Evolutionary conservation across 2,797 vertebrate genomes (phyloP).

Genomic region (Neosalanx taihuensis): DNA sequence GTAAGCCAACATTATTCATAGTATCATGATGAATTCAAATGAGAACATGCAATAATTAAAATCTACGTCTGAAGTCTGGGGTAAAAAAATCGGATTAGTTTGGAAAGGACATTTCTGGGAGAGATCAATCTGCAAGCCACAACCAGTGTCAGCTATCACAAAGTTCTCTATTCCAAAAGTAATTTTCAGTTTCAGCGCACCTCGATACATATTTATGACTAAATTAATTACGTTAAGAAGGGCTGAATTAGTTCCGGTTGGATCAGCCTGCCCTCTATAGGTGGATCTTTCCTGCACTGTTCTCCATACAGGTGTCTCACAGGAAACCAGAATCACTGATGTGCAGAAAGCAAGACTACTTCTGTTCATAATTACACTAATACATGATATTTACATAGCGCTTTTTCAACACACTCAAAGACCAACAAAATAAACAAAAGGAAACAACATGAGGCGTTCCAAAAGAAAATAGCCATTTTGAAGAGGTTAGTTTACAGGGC

Average conservation of each 20-base stretch:
- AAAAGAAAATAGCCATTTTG: too few species aligned
- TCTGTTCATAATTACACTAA: too few species aligned
- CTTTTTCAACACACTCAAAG: too few species aligned
- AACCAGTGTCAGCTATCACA: slow-evolving; percentile 35
- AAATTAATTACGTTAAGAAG: slow-evolving; percentile 48
- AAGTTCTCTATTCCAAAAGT: slow-evolving; percentile 47
- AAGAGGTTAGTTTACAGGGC: too few species aligned
- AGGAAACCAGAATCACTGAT: too few species aligned
- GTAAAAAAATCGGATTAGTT: slow-evolving; percentile 42
- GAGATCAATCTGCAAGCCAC: slow-evolving; percentile 30
- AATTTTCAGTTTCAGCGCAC: slow-evolving; percentile 49
- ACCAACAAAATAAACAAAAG: too few species aligned
- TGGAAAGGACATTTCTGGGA: slow-evolving; percentile 28
- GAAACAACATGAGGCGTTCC: too few species aligned
- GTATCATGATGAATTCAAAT: background rate
- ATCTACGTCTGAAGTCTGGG: slow-evolving; percentile 2
- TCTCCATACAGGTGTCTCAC: background rate
- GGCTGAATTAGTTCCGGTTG: slow-evolving; percentile 15
- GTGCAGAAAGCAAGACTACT: too few species aligned
- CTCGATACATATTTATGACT: slow-evolving; percentile 55
- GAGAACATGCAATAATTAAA: background rate
- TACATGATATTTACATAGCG: too few species aligned
- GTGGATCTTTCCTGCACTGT: slow-evolving; percentile 7
- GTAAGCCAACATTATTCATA: background rate
- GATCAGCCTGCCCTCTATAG: slow-evolving; percentile 51